These are phyloP conservation scores for Neoitamus cyanurus DNA, from an alignment of 2,888 invertebrate species.

Conservation along the genomic window DNA sequence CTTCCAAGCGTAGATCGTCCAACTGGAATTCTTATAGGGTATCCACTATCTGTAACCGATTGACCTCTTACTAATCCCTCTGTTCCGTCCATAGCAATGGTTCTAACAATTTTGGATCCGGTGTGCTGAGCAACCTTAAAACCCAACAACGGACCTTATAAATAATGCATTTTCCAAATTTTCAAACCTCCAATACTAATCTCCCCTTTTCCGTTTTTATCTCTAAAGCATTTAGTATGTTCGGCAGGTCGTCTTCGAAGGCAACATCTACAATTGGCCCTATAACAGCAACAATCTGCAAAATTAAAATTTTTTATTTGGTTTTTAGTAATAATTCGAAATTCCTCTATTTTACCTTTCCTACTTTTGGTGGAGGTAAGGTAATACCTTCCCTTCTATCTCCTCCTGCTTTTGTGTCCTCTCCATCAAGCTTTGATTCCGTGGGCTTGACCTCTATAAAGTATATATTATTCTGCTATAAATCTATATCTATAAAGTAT, in stretches of 20 bases:
- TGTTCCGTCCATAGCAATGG: conserved; percentile 94
- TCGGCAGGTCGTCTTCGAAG: conserved; percentile 89
- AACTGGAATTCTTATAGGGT: conserved; percentile 91
- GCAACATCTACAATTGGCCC: conserved; percentile 98
- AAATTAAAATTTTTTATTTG: background rate
- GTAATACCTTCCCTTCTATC: background rate
- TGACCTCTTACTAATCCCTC: conserved; percentile 91
- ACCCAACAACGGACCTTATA: background rate
- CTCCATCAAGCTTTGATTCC: background rate
- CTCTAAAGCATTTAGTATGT: conserved; percentile 94
- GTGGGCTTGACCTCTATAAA: background rate
- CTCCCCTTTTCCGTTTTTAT: conserved; percentile 84
- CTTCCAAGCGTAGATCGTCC: conserved; percentile 91
- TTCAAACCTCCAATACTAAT: conserved; percentile 81
- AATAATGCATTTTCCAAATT: background rate
- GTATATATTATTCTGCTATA: too few species aligned
- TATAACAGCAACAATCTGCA: conserved; percentile 85
- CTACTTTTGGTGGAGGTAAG: background rate
- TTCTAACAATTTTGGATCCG: conserved; percentile 89
- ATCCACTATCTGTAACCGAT: conserved; percentile 81
- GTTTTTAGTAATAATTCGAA: background rate
- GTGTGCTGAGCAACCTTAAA: conserved; percentile 82
- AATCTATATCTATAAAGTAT: too few species aligned
- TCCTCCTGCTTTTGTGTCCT: background rate
- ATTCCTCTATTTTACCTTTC: background rate